Evolutionary conservation across 1,140 invertebrate genomes (phyloP), one percentile per base, ranked within the genome.

Genomic region (Chymomyza costata): DNA sequence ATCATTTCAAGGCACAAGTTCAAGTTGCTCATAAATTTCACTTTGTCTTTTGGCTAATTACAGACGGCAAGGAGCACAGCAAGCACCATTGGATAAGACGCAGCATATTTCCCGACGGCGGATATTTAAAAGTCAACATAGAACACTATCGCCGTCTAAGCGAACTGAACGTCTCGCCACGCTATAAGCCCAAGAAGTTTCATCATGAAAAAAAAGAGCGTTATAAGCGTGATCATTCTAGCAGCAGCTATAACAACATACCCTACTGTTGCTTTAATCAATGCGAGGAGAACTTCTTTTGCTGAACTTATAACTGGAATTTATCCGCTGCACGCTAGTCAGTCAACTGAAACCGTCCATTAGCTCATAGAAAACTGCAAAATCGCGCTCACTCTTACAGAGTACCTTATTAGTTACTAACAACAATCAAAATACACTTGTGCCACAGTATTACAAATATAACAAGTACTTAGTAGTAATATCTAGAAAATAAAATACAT

Each of bases 251-350:
- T 35, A 82, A 71, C 34, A 80, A 82, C 34, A 83, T 84, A 16
- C 64, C 82, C n/a, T 84, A 84, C 18, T 84, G 82, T 34, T 84
- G 82, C 37, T 66, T 40, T 16, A 55, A 82, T 49, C 46, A 48
- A 11, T 84, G 82, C 56, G 67, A 84, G 3, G 76, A 82, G 34
- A 76, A 84, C 13, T 84, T 84, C 68, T 84, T 84, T 52, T 84
- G 82, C 31, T 83, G 54, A 62, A 8, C 0, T 1, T 1, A n/a
- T 14, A 21, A 15, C 8, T 13, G 7, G 1, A 39, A 6, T 16
- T 11, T 11, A 2, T n/a, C 6, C 21, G 5, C 14, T 15, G 11
- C 19, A 32, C 10, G 35, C 65, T 56, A 48, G 62, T 58, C 37
- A 55, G 45, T n/a, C 37, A 44, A 55, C 52, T 38, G 28, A 41